Evolutionary conservation across 1,140 invertebrate species (phyloP), one percentile per base, ranked within the genome.

Genomic region (Aphidius gifuensis): DNA sequence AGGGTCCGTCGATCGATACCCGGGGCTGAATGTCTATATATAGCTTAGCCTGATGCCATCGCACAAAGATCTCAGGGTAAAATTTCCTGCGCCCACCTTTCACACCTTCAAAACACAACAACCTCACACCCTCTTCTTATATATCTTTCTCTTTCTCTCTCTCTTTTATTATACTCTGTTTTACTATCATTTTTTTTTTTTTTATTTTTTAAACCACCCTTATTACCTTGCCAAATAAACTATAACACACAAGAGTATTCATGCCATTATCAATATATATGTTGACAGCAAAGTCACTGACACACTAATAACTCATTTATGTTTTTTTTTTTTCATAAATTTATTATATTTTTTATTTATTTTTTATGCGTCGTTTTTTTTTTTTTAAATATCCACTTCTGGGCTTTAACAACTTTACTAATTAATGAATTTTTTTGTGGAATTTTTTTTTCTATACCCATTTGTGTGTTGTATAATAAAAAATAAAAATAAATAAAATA

Each of bases 1-100:
- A 58, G 60, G 64, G 50, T 62, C 48, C 58, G 53, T 66, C 64
- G 61, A 66, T 66, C 64, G 64, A 66, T 66, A 61, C 64, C 64
- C 64, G 57, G 64, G 64, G 61, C 61, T 48, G 48, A 16, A 45
- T 5, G 11, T 62, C 61, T 63, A 63, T 63, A 63, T 63, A 63
- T 63, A 63, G 61, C 47, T n/a, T 55, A 48, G 51, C 61, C 64
- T 63, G 61, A 44, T 66, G 47, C 21, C 49, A 47, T 49, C 23
- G 48, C 44, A 49, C 49, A 48, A 48, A 63, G 58, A 38, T 55
- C 61, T 63, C 61, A 63, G 61, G 61, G 61, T 57, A 40, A 45
- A 44, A 57, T 47, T n/a, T 49, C 43, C 50, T 21, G 39, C 50
- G 44, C 44, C 16, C 61, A 44, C 7, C 38, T 21, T 40, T 23